Evolutionary conservation across 2,888 invertebrate species (phyloP).

Genomic region (Petrophora chlorosata): DNA sequence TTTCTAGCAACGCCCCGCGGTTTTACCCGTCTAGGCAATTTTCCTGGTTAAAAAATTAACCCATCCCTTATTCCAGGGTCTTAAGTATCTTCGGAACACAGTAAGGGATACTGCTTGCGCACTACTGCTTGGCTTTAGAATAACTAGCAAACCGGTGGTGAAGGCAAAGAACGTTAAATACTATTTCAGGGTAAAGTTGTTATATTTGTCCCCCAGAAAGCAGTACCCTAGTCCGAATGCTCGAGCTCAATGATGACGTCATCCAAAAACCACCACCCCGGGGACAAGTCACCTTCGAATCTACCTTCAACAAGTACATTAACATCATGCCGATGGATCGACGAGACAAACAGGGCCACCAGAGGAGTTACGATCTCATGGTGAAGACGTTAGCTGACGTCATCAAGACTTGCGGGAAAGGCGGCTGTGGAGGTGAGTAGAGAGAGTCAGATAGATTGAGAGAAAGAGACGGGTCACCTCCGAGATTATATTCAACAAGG

Average conservation of each 20-base stretch:
- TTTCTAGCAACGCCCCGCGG: too few species aligned
- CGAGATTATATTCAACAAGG: conserved; percentile 54
- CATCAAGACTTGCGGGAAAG: conserved; percentile 29
- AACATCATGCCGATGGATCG: conserved; percentile 52
- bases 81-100: too few species aligned
- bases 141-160: too few species aligned
- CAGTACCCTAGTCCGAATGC: conserved; percentile 54
- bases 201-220: conserved; percentile 48
- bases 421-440: conserved; percentile 59
- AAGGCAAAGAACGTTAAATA: too few species aligned
- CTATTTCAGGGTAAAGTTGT: too few species aligned
- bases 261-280: conserved; percentile 34
- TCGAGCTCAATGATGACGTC: conserved; percentile 56
- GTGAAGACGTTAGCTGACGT: conserved; percentile 48
- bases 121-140: too few species aligned
- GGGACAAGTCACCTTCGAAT: conserved; percentile 47
- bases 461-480: too few species aligned
- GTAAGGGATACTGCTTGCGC: too few species aligned
- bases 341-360: conserved; percentile 50
- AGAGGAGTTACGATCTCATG: conserved; percentile 57
- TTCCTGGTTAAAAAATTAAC: too few species aligned
- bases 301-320: conserved; percentile 55
- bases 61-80: too few species aligned
- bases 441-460: too few species aligned
- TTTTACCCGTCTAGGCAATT: too few species aligned